Base-by-base conservation (phyloP, 1,140 invertebrate species). In the Wiebesia pumilae region DNA sequence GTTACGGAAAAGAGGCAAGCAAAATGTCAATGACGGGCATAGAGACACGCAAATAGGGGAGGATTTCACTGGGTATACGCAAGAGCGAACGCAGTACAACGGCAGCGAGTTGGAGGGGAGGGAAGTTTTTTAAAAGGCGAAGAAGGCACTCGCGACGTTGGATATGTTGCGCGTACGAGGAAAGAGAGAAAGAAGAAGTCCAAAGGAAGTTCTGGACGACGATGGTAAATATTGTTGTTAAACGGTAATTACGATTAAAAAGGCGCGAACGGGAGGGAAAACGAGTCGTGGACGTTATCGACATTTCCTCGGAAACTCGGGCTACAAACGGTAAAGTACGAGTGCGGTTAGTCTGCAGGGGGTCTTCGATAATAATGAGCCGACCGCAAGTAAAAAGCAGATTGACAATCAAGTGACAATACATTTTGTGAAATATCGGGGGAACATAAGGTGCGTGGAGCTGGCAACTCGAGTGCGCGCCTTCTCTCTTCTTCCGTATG, bases 361-460 rank as follows among this genome's bases (percentile, higher is more conserved):
- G 35, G 38, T 40, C 38, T 40, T 0, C 24, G 40, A 43, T 75
- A 43, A 87, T 89, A 87, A 89, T 88, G 87, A 89, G 83, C 65
- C 87, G 86, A 87, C 80, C 77, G 83, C 73, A 84, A 89, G 88
- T 91, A 92, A 92, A 92, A 92, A 91, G 90, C 88, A 89, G 92
- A 92, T 91, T 92, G 92, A 92, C 92, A 92, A 92, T 92, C 91
- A 91, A 92, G 92, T 92, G 91, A 92, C 91, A 92, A 92, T 92
- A 92, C 91, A 92, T 92, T 92, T 92, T 91, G 91, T 91, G 88
- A 89, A 89, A 86, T 87, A 92, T 51, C 89, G 92, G 91, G 91
- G 87, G 81, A 89, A 40, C 89, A 92, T 81, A 87, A 89, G 71
- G 7, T 14, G 4, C 9, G 0, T 4, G 43, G 82, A 87, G 77